phyloP scores from a whole-genome alignment of 2,113 vertebrate genomes.

The Theristicus caerulescens region DNA sequence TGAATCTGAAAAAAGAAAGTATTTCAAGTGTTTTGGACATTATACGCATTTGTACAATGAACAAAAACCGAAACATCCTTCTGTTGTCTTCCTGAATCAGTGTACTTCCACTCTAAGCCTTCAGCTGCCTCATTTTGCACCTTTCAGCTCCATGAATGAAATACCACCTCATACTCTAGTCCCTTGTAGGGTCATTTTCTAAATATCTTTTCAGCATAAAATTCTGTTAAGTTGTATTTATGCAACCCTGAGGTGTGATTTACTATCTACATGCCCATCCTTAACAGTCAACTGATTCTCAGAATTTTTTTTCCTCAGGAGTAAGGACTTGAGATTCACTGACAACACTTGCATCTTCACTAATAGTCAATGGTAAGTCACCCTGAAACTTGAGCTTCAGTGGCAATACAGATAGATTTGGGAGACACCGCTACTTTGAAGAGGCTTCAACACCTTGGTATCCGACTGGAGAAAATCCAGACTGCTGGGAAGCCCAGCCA shows the following conservation, averaged over 20 bases:
- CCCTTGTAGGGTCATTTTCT: not conserved
- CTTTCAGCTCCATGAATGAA: not conserved
- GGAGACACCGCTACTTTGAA: not conserved
- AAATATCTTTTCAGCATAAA: not conserved
- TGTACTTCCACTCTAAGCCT: not conserved
- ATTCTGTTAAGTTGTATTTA: not conserved
- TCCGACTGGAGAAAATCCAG: not conserved
- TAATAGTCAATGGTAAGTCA: not conserved
- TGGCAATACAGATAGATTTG: not conserved
- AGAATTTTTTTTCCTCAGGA: not conserved
- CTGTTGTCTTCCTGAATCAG: not conserved
- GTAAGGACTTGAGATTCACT: not conserved
- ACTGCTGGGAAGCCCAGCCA: not conserved
- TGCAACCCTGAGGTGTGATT: not conserved
- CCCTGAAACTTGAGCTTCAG: not conserved
- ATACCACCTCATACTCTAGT: not conserved
- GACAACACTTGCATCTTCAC: not conserved
- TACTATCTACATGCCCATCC: not conserved
- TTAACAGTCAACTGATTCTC: not conserved
- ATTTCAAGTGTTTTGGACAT: not conserved
- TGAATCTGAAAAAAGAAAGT: constrained; percentile 80
- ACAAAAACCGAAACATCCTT: not conserved
- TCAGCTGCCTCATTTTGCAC: not conserved
- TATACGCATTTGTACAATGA: not conserved
- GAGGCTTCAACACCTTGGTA: not conserved